Evolutionary conservation across 2,888 invertebrate species (phyloP).

Genomic region (Platycheirus albimanus): DNA sequence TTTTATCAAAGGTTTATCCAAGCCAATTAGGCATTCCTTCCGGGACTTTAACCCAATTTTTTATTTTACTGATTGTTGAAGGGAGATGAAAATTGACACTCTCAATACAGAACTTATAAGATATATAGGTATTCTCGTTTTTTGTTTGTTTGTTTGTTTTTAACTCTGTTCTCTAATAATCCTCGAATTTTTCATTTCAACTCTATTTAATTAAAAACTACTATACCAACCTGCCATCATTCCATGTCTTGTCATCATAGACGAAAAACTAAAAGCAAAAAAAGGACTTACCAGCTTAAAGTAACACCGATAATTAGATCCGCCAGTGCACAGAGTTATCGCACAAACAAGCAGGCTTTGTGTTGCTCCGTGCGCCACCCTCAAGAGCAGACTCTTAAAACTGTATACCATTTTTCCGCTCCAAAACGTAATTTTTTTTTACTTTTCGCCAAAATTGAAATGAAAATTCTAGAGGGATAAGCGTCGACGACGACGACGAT

Average conservation of each 20-base stretch:
- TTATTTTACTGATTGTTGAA: background rate
- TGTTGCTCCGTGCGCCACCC: slow-evolving; percentile 14
- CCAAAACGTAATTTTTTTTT: slow-evolving; percentile 62
- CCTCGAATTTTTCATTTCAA: slow-evolving; percentile 49
- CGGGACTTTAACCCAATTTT: too few species aligned
- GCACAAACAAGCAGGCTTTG: slow-evolving; percentile 24
- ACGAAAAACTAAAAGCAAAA: background rate
- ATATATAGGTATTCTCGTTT: too few species aligned
- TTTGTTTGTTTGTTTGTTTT: too few species aligned
- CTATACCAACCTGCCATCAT: slow-evolving; percentile 1
- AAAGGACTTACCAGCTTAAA: slow-evolving; percentile 27
- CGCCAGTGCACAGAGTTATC: slow-evolving; percentile 56
- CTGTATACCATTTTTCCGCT: slow-evolving; percentile 72
- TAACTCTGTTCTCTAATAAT: slow-evolving; percentile 27
- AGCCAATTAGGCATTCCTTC: slow-evolving; percentile 67
- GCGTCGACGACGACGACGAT: background rate
- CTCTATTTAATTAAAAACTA: slow-evolving; percentile 67
- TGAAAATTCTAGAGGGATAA: slow-evolving; percentile 1
- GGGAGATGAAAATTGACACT: slow-evolving; percentile 27
- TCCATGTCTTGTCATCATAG: background rate
- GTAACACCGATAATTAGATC: slow-evolving; percentile 72
- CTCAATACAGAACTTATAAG: slow-evolving; percentile 7
- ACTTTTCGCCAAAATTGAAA: background rate
- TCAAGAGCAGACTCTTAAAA: slow-evolving; percentile 54
- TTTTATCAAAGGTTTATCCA: slow-evolving; percentile 50